These are phyloP conservation scores for Arizona elegans DNA, from an alignment of 2,113 vertebrate genomes.

Conservation along the genomic window DNA sequence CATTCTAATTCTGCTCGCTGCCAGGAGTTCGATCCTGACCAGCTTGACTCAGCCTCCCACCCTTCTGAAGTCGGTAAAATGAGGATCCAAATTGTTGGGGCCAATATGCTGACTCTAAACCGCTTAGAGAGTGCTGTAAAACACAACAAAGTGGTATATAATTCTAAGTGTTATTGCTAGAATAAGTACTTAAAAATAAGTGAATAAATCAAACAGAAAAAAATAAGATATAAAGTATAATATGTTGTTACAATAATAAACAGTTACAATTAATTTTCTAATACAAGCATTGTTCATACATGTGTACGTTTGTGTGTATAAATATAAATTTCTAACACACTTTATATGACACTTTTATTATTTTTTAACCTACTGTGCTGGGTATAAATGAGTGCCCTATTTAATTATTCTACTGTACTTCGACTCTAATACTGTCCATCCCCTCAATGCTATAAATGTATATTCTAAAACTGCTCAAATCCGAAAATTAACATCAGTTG, in stretches of 20 bases:
- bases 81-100: neutral
- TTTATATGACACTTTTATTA: neutral
- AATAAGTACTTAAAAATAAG: neutral
- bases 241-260: neutral
- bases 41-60: neutral
- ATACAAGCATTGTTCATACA: neutral
- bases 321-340: neutral
- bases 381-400: neutral
- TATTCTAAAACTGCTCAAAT: no score
- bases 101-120: neutral
- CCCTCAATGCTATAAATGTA: neutral
- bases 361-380: neutral
- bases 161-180: neutral
- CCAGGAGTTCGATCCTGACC: neutral
- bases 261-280: neutral
- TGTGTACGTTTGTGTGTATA: neutral
- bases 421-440: neutral
- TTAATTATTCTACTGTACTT: neutral
- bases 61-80: neutral
- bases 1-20: neutral
- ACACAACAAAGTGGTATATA: neutral
- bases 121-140: neutral
- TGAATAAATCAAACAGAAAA: neutral
- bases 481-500: neutral
- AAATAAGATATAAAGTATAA: neutral